Base-by-base conservation (phyloP, 2,113 vertebrate species). In the Verasper variegatus region DNA sequence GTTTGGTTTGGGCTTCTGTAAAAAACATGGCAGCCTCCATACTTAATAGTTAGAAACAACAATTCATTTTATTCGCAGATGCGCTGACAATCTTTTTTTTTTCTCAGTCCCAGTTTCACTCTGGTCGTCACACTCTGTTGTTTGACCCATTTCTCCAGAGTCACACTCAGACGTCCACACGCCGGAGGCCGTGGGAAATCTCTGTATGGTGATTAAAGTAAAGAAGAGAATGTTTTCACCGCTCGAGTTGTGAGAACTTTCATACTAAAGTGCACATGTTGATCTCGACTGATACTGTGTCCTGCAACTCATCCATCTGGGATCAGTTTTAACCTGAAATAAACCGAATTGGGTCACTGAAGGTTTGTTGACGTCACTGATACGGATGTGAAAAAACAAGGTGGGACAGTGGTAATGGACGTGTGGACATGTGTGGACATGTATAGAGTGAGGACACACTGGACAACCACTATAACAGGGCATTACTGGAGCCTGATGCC, bases 271-370 rank as follows among this genome's bases (percentile, higher is more conserved):
- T 24, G 66, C 88, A 89, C 62, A 68, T 89, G 92, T 62, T 8
- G 21, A 2, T 62, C 9, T 1, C 2, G n/a, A 12, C 71, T 88
- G 90, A 92, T 92, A 87, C 5, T 45, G 62, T 88, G 89, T 87
- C 62, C 68, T 85, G 69, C 55, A 55, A 66, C 65, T 35, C 58
- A 20, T 63, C 3, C 79, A 81, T 68, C 45, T 86, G 69, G 70
- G 51, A 71, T 68, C 56, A 27, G 47, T 58, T 74, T 9, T 11
- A 23, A 24, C 2, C 65, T 42, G 55, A 42, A 76, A 71, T 70
- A 78, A 70, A 24, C 57, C 5, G 23, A 74, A 52, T 0, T 27
- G 26, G 75, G 60, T 59, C 74, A 47, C 35, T 52, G n/a, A 42
- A 42, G 31, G 70, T 54, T 27, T 15, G 15, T 23, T n/a, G 21